A percentile compares a stretch with the other conserved stretches of the same genome.
Evolutionary conservation across 2,888 invertebrate genomes (phyloP).

Genomic region (Protophormia terraenovae): DNA sequence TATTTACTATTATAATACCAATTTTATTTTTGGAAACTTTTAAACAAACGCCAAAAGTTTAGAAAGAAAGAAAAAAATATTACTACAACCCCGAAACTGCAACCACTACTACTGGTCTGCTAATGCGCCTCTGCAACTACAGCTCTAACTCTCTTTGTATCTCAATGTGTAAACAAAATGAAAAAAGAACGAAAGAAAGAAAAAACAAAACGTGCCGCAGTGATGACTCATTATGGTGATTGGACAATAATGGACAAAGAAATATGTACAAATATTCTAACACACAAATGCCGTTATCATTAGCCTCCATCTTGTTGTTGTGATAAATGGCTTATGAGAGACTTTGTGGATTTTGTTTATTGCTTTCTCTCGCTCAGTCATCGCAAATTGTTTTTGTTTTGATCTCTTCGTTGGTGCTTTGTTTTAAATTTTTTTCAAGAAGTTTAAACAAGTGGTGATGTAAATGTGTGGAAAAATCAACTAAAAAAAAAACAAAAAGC

Average conservation of each 20-base stretch:
- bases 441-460: constrained; percentile 2
- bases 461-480: background rate
- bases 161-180: constrained; percentile 8
- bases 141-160: constrained; percentile 19
- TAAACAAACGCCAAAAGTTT: constrained; percentile 26
- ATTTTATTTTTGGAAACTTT: constrained; percentile 26
- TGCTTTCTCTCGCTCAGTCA: constrained; percentile 47
- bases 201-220: constrained; percentile 15
- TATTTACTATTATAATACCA: constrained; percentile 13
- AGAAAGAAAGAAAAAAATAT: constrained; percentile 35
- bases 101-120: constrained; percentile 6
- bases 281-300: constrained; percentile 44
- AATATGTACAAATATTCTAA: too few species aligned
- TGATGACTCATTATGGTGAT: constrained; percentile 58
- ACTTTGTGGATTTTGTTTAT: constrained; percentile 52
- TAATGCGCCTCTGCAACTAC: background rate
- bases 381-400: constrained; percentile 12
- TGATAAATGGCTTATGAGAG: constrained; percentile 39
- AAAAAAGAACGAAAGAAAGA: background rate
- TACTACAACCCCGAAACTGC: too few species aligned
- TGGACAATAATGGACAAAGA: constrained; percentile 58
- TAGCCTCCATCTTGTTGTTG: constrained; percentile 19
- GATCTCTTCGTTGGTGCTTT: constrained; percentile 36
- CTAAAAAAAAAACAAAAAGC: background rate
- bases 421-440: background rate